Percentiles rank a stretch among this genome's conserved stretches.
These are phyloP conservation scores for Ceratosolen solmsi DNA, from an alignment of 1,140 invertebrate genomes.

Conservation along the genomic window DNA sequence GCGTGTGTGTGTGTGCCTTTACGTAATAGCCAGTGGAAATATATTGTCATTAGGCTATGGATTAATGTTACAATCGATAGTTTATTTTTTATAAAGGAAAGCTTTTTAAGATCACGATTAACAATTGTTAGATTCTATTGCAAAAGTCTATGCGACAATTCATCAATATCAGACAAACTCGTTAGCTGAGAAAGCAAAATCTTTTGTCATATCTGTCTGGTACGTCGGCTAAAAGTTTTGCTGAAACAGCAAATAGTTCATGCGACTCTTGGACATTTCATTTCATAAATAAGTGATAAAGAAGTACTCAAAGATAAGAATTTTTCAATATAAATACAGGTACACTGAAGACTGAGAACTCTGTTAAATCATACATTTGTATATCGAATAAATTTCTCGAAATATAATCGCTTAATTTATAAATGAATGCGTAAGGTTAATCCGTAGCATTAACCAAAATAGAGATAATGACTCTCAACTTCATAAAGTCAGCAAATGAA, in stretches of 20 bases:
- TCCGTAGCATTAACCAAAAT: no score
- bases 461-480: no score
- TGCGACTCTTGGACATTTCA: not conserved
- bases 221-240: constrained; percentile 1
- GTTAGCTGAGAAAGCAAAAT: not conserved
- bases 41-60: no score
- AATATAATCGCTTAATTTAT: not conserved
- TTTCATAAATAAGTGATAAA: constrained; percentile 10
- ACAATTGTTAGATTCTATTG: no score
- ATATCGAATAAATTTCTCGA: not conserved
- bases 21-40: no score
- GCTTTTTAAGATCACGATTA: no score
- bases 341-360: not conserved
- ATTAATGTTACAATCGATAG: no score
- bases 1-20: no score
- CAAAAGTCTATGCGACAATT: no score
- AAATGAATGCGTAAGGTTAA: no score
- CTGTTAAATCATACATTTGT: not conserved
- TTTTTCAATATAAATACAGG: not conserved
- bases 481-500: no score
- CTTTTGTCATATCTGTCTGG: not conserved
- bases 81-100: no score
- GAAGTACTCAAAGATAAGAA: not conserved
- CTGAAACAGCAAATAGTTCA: constrained; percentile 3
- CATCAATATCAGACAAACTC: not conserved